These are phyloP conservation scores for Temnothorax longispinosus DNA, from an alignment of 1,140 invertebrate genomes.

Conservation along the genomic window DNA sequence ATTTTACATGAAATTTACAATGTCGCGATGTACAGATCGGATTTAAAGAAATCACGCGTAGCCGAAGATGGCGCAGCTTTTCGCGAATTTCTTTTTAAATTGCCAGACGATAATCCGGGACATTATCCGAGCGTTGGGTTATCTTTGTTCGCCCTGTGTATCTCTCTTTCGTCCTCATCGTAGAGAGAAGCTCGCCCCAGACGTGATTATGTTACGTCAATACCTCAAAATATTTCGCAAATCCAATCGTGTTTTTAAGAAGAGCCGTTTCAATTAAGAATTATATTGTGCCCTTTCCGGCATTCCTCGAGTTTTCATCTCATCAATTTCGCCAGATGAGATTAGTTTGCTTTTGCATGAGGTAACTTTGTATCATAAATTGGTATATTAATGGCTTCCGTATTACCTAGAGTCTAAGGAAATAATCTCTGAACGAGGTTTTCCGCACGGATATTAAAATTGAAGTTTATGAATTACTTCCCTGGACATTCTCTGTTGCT, in stretches of 20 bases:
- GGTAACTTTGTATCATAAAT: neutral
- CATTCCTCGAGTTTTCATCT: neutral
- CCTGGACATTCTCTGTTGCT: neutral
- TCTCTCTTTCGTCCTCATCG: constrained; percentile 27
- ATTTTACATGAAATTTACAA: neutral
- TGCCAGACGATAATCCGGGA: constrained; percentile 19
- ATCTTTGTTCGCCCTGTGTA: constrained; percentile 52
- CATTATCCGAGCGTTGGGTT: constrained; percentile 52
- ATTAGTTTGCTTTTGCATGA: neutral
- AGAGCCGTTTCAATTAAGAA: neutral
- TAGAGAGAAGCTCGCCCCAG: neutral
- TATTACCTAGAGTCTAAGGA: neutral
- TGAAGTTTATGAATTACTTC: neutral
- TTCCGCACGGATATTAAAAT: neutral
- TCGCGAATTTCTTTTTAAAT: neutral
- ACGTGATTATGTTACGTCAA: neutral
- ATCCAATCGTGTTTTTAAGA: neutral
- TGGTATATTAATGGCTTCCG: neutral
- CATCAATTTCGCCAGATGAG: neutral
- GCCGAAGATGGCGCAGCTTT: neutral
- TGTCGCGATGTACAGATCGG: neutral
- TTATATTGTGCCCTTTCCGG: neutral
- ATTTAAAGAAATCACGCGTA: constrained; percentile 4
- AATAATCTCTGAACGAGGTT: neutral
- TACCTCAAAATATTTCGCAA: constrained; percentile 4